A percentile compares a stretch with the other conserved stretches of the same genome.
Evolutionary conservation across 2,888 invertebrate genomes (phyloP).

Genomic region (Apodemia mormo): DNA sequence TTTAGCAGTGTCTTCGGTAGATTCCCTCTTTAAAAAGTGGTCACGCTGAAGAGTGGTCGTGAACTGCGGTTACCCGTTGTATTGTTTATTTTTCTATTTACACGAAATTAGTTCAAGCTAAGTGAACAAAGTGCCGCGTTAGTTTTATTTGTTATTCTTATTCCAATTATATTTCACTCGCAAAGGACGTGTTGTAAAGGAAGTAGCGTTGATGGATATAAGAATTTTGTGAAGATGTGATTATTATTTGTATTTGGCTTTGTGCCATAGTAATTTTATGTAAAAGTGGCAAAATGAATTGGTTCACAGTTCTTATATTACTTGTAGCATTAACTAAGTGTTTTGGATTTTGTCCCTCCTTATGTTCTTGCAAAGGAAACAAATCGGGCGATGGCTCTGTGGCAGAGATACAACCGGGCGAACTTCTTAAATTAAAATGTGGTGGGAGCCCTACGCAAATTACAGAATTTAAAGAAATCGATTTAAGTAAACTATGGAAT

Average conservation of each 20-base stretch:
- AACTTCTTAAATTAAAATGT: conserved; percentile 83
- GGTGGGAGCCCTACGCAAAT: conserved; percentile 82
- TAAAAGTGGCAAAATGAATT: conserved; percentile 65
- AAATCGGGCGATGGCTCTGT: conserved; percentile 77
- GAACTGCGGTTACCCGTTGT: conserved; percentile 42
- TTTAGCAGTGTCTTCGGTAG: too few species aligned
- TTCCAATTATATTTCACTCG: conserved; percentile 36
- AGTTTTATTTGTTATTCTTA: conserved; percentile 37
- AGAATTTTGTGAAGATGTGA: conserved; percentile 74
- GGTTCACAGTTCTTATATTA: conserved; percentile 51
- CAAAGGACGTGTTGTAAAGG: conserved; percentile 33
- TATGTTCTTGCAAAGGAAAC: conserved; percentile 81
- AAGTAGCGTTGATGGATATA: conserved; percentile 52
- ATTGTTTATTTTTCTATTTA: conserved; percentile 68
- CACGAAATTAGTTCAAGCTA: conserved; percentile 41
- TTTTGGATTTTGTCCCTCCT: conserved; percentile 65
- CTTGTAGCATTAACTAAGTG: conserved; percentile 50
- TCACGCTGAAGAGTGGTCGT: conserved; percentile 50
- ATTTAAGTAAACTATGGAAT: conserved; percentile 82
- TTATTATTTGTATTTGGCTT: conserved; percentile 73
- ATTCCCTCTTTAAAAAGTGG: too few species aligned
- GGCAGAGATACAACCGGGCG: conserved; percentile 77
- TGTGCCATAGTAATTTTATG: conserved; percentile 69
- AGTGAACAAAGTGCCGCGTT: conserved; percentile 44
- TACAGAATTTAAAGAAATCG: conserved; percentile 83